Conservation (phyloP, 2,113 vertebrate species). For the Ceyx margarethae region DNA sequence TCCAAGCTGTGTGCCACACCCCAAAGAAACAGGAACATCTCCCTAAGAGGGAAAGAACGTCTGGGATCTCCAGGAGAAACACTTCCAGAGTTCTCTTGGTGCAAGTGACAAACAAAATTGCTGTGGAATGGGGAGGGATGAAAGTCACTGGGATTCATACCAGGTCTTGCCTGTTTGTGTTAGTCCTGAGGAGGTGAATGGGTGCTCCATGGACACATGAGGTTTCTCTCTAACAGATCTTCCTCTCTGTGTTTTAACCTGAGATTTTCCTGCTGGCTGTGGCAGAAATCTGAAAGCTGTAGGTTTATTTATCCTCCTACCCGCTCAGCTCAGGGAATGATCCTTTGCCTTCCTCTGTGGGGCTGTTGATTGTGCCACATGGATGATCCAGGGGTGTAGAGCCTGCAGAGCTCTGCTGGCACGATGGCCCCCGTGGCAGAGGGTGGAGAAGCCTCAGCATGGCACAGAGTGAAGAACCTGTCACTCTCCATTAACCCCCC, state of each 20-base stretch:
- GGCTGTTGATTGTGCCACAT: background rate
- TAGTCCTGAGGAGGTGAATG: background rate
- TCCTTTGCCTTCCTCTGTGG: background rate
- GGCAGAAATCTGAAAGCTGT: background rate
- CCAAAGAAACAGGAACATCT: background rate
- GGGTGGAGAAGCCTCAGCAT: background rate
- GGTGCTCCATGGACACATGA: background rate
- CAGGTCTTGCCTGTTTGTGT: background rate
- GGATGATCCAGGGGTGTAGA: background rate
- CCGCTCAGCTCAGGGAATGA: background rate
- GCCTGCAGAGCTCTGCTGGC: background rate
- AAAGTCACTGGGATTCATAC: background rate
- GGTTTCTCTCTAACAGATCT: background rate
- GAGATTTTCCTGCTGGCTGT: background rate
- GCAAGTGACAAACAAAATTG: background rate
- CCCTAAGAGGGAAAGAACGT: background rate
- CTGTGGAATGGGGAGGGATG: background rate
- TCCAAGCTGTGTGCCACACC: background rate
- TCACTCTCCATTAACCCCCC: background rate
- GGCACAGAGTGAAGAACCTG: background rate
- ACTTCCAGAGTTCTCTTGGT: constrained; percentile 15
- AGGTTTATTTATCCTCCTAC: background rate
- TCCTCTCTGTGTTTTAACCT: background rate
- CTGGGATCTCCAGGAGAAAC: background rate
- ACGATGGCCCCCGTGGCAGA: background rate